A percentile compares a stretch with the other conserved stretches of the same genome.
These are phyloP conservation scores for Cryptocheilus praepositus DNA, from an alignment of 2,888 invertebrate genomes.

Conservation along the genomic window DNA sequence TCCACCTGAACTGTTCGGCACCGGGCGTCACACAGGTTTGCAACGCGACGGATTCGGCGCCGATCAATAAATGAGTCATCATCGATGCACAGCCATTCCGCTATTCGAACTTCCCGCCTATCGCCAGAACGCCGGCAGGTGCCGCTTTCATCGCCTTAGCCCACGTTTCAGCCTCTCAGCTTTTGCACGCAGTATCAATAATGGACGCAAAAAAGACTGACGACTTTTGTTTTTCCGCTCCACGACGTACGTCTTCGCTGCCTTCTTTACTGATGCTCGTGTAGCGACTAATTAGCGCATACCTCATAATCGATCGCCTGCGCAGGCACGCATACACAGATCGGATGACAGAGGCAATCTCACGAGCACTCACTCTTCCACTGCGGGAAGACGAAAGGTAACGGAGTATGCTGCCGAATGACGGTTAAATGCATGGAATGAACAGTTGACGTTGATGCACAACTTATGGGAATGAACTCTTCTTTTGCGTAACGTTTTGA, in stretches of 20 bases:
- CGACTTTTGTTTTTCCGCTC: no score
- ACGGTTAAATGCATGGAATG: slow-evolving; percentile 37
- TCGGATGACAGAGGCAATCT: slow-evolving; percentile 21
- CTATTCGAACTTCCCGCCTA: no score
- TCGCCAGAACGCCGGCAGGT: no score
- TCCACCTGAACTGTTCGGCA: slow-evolving; percentile 29
- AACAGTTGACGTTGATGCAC: slow-evolving; percentile 12
- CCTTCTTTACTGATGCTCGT: slow-evolving; percentile 5
- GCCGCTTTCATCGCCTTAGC: no score
- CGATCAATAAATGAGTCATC: background rate
- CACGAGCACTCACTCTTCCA: slow-evolving; percentile 14
- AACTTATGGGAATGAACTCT: background rate
- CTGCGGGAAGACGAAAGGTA: slow-evolving; percentile 23
- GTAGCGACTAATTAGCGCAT: background rate
- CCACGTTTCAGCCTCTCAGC: no score
- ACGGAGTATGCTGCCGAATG: slow-evolving; percentile 26
- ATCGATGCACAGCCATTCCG: background rate
- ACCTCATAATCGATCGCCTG: background rate
- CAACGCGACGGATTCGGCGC: slow-evolving; percentile 19
- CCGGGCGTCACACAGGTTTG: slow-evolving; percentile 30
- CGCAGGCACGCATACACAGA: background rate
- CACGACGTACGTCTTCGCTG: no score
- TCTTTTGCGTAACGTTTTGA: background rate
- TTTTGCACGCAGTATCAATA: no score
- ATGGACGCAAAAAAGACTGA: no score